Evolutionary conservation across 2,888 invertebrate genomes (phyloP).

Genomic region (Chrysolina oricalcia): DNA sequence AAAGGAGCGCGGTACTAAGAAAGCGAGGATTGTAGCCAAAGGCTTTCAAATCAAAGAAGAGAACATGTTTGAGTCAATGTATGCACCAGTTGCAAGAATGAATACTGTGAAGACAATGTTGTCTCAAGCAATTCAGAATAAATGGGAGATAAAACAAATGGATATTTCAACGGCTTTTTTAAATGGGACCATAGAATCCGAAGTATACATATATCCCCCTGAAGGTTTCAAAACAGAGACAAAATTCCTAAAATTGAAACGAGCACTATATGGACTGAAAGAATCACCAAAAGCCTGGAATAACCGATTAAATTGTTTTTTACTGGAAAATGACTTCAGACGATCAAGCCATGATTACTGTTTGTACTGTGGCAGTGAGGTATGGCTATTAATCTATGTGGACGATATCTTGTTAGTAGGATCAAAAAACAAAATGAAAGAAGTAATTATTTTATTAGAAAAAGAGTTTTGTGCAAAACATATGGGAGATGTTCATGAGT

Average conservation of each 20-base stretch:
- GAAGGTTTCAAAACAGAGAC: conserved; percentile 37
- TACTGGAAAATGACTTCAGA: conserved; percentile 11
- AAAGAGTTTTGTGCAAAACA: conserved; percentile 48
- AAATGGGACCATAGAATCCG: conserved; percentile 50
- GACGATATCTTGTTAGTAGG: conserved; percentile 50
- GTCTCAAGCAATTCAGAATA: conserved; percentile 38
- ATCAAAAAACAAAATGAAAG: conserved; percentile 31
- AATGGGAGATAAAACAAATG: conserved; percentile 42
- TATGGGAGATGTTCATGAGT: conserved; percentile 41
- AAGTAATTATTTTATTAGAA: conserved; percentile 33
- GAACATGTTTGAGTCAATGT: conserved; percentile 39
- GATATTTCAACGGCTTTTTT: conserved; percentile 52
- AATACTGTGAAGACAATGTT: conserved; percentile 41
- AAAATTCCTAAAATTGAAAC: conserved; percentile 39
- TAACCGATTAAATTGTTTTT: conserved; percentile 48
- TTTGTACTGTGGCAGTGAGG: conserved; percentile 28
- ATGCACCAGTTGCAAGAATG: conserved; percentile 45
- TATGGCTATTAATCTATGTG: conserved; percentile 42
- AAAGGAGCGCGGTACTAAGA: conserved; percentile 43
- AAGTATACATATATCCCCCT: conserved; percentile 45
- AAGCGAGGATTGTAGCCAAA: conserved; percentile 49
- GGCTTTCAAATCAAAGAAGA: conserved; percentile 49
- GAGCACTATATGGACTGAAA: conserved; percentile 45
- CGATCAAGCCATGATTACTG: not conserved
- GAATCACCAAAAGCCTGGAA: conserved; percentile 44